Base-by-base conservation (phyloP, 1,140 invertebrate genomes). In the Brachionus sp. region DNA sequence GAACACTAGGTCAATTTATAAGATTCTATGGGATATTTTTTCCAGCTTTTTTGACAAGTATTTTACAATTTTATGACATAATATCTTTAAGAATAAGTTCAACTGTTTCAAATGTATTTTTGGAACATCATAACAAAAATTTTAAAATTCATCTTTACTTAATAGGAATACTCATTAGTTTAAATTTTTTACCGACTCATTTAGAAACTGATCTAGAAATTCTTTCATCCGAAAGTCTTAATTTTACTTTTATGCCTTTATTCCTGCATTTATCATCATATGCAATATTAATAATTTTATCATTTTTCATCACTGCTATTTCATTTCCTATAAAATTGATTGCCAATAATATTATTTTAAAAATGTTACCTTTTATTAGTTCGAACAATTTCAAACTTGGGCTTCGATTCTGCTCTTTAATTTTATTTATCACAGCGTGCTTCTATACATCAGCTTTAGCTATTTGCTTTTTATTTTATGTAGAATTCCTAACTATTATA, bases 11-110 rank as follows among this genome's bases (percentile, higher is more conserved):
- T 35, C 77, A 80, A 66, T 42, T 80, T 29, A 44, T 80, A 0
- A 37, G 77, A 80, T 80, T 80, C 42, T 80, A 80, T 80, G 16
- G 19, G 19, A 16, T 19, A 33, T 80, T 42, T 39, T 42, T 80
- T 39, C 50, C 62, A 16, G 46, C 77, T 10, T 80, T 35, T 46
- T 50, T 75, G 25, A 44, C 33, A 3, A 5, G 16, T 46, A 75
- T 75, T 75, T 25, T 75, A 25, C 70, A 75, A 33, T 75, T 75
- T 12, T 46, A 75, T 29, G 70, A 75, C n/a, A 29, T 46, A 19
- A 35, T 75, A 23, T 23, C 37, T 13, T 42, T 42, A 10, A 39
- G 37, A 39, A 73, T 9, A 42, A 42, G 13, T 16, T 35, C 37
- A 39, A 9, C 16, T 37, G n/a, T 39, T 23, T 23, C 33, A 7